Evolutionary conservation across 1,140 invertebrate genomes (phyloP).

Genomic region (Drosophila navojoa): DNA sequence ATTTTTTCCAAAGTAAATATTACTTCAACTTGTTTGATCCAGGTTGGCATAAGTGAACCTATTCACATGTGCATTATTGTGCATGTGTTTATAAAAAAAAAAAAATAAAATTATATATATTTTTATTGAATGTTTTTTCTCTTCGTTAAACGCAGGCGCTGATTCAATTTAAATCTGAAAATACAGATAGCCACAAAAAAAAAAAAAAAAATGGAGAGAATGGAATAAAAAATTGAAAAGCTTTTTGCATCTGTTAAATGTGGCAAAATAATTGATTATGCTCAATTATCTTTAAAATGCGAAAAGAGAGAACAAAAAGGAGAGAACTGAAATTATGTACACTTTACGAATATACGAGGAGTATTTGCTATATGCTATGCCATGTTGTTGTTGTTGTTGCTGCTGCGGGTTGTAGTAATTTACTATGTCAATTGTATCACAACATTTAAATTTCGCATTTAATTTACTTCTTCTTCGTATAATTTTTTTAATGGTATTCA

Average conservation of each 20-base stretch:
- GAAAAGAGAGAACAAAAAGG: slow-evolving; percentile 27
- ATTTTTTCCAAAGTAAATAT: too few species aligned
- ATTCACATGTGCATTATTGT: slow-evolving; percentile 45
- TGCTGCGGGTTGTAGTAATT: slow-evolving; percentile 28
- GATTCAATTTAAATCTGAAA: slow-evolving; percentile 53
- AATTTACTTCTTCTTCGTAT: slow-evolving; percentile 38
- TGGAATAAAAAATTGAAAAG: slow-evolving; percentile 36
- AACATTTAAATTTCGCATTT: slow-evolving; percentile 70
- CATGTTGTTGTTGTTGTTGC: slow-evolving; percentile 5
- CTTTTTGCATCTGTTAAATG: slow-evolving; percentile 64
- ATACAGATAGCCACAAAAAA: slow-evolving; percentile 9
- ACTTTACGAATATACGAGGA: slow-evolving; percentile 4
- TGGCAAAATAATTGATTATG: slow-evolving; percentile 81
- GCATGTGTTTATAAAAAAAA: slow-evolving; percentile 25
- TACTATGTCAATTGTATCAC: slow-evolving; percentile 65
- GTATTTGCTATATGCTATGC: slow-evolving; percentile 3
- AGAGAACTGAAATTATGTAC: slow-evolving; percentile 18
- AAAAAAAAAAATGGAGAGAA: slow-evolving; percentile 4
- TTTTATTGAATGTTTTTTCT: slow-evolving; percentile 3
- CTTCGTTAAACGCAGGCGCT: slow-evolving; percentile 18
- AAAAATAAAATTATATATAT: slow-evolving; percentile 2
- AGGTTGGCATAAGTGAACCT: slow-evolving; percentile 15
- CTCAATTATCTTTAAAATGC: slow-evolving; percentile 68
- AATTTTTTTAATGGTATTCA: slow-evolving; percentile 29
- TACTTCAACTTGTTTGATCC: too few species aligned